phyloP scores from a whole-genome alignment of 2,113 vertebrate genomes.

The Melanostigma gelatinosum region DNA sequence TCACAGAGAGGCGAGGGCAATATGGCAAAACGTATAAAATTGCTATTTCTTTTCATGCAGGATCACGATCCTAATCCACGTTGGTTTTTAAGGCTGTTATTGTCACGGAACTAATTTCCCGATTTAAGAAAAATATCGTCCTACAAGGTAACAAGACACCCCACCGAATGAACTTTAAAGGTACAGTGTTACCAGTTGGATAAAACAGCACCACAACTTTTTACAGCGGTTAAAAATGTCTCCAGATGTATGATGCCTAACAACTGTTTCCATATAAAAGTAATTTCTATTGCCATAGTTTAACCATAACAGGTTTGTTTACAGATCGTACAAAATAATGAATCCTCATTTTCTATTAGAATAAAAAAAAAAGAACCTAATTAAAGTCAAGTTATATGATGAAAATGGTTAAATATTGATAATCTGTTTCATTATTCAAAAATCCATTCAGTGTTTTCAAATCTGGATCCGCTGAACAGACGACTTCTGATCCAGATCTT shows the following conservation, averaged over 20 bases:
- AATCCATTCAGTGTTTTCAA: too few species aligned
- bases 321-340: background rate
- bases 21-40: background rate
- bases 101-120: background rate
- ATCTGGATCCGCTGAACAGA: too few species aligned
- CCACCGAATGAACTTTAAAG: background rate
- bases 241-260: background rate
- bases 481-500: too few species aligned
- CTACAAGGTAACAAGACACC: background rate
- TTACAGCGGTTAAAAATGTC: background rate
- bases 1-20: background rate
- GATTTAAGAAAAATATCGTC: background rate
- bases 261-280: too few species aligned
- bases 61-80: background rate
- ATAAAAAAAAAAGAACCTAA: background rate
- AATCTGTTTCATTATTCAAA: background rate
- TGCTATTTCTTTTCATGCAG: background rate
- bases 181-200: background rate
- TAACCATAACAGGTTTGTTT: background rate
- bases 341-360: background rate
- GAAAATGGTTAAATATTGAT: background rate
- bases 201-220: background rate
- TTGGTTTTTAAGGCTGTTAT: background rate
- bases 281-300: background rate
- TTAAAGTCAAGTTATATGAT: background rate